Conservation (phyloP, 1,140 invertebrate species). For the Littorina saxatilis region DNA sequence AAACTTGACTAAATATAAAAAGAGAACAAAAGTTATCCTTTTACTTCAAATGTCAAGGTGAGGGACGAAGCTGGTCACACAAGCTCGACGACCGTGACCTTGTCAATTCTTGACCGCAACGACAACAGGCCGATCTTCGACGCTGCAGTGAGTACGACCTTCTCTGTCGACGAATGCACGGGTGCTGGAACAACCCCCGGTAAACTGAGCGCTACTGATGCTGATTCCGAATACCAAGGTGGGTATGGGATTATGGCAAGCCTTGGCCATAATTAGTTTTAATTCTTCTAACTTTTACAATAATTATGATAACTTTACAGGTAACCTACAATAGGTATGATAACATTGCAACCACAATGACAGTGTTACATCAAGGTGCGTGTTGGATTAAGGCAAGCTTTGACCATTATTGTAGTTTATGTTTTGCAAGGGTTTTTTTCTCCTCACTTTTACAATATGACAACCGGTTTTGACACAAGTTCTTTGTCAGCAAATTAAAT, state of each 20-base stretch:
- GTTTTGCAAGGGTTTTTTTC: too few relatives aligned
- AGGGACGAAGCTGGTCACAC: conserved; percentile 10
- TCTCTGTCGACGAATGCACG: conserved; percentile 6
- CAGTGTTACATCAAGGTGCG: too few relatives aligned
- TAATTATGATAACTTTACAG: too few relatives aligned
- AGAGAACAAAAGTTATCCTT: background rate
- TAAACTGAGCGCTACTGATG: background rate
- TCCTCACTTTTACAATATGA: too few relatives aligned
- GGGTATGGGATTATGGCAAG: background rate
- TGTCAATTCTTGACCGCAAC: conserved; percentile 48
- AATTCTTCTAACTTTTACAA: background rate
- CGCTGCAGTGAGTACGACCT: background rate
- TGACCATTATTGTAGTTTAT: too few relatives aligned
- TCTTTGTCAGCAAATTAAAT: too few relatives aligned
- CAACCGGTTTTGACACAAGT: too few relatives aligned
- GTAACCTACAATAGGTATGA: background rate
- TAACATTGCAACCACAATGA: too few relatives aligned
- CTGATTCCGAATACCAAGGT: background rate
- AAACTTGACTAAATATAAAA: too few relatives aligned
- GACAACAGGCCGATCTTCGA: conserved; percentile 49
- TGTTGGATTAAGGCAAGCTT: too few relatives aligned
- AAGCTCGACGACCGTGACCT: conserved; percentile 42
- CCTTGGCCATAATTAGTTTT: background rate
- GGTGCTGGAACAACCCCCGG: background rate
- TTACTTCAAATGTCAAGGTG: background rate